These are phyloP conservation scores for Hemicordylus capensis DNA, from an alignment of 2,113 vertebrate species.

Conservation along the genomic window DNA sequence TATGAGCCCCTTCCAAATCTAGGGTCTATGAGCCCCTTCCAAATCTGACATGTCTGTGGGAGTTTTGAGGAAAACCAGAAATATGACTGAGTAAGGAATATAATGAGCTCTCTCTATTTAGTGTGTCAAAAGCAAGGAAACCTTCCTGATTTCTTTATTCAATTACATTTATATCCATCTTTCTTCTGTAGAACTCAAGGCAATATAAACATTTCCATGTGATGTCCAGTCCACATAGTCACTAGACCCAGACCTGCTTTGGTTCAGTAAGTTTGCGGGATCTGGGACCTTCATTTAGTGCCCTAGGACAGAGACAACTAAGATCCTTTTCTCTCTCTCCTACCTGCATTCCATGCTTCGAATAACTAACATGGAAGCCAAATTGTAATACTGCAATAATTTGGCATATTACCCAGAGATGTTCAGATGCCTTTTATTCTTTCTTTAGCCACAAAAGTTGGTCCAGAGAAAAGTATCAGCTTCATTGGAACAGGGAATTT, in stretches of 20 bases:
- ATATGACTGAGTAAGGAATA: not conserved
- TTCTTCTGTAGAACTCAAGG: not conserved
- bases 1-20: too few species aligned
- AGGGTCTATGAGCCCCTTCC: too few species aligned
- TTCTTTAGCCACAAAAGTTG: not conserved
- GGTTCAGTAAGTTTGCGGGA: not conserved
- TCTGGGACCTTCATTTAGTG: not conserved
- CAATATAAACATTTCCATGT: too few species aligned
- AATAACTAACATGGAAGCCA: not conserved
- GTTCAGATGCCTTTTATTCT: not conserved
- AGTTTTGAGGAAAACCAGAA: not conserved
- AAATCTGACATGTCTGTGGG: not conserved
- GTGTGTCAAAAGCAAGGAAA: too few species aligned
- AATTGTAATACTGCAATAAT: not conserved
- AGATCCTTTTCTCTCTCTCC: not conserved
- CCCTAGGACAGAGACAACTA: not conserved
- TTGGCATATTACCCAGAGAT: not conserved
- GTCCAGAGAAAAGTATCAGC: not conserved
- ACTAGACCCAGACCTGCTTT: too few species aligned
- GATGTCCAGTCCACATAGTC: too few species aligned
- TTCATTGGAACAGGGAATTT: not conserved
- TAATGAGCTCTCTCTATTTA: too few species aligned
- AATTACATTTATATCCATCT: not conserved
- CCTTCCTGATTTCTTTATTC: too few species aligned
- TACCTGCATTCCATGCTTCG: not conserved